Percentiles rank a stretch among this genome's conserved stretches.
phyloP scores from a whole-genome alignment of 2,113 vertebrate species.

The Tachuris rubrigastra region DNA sequence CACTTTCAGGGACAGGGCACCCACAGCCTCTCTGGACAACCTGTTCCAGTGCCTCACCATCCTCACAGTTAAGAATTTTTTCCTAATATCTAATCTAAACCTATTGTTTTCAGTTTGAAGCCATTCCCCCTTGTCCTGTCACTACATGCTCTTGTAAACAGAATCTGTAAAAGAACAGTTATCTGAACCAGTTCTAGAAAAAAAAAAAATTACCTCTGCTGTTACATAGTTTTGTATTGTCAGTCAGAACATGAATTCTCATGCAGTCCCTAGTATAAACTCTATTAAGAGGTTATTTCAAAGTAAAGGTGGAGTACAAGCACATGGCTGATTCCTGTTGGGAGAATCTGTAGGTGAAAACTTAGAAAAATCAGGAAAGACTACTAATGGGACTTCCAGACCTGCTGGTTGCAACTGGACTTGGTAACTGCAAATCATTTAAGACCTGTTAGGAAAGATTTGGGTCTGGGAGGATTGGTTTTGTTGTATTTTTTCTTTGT shows the following conservation, averaged over 20 bases:
- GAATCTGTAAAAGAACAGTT: background rate
- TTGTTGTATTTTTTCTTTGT: background rate
- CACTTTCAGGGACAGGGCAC: background rate
- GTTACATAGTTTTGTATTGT: background rate
- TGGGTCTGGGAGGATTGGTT: background rate
- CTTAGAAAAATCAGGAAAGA: background rate
- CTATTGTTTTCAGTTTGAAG: background rate
- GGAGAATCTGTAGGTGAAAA: background rate
- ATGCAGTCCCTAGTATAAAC: background rate
- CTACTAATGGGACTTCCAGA: background rate
- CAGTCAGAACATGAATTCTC: background rate
- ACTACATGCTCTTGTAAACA: background rate
- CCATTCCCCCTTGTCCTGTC: background rate
- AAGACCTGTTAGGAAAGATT: background rate
- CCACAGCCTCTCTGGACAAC: background rate
- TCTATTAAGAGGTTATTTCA: background rate
- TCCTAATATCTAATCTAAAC: background rate
- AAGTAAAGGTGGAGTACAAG: background rate
- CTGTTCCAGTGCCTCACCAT: background rate
- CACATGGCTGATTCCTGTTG: background rate
- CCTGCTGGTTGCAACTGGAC: background rate
- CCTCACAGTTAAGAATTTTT: background rate
- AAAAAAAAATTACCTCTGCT: background rate
- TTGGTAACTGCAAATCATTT: background rate
- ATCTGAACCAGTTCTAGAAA: background rate